Conservation (phyloP, 2,888 invertebrate genomes). For the Mayetiola destructor region DNA sequence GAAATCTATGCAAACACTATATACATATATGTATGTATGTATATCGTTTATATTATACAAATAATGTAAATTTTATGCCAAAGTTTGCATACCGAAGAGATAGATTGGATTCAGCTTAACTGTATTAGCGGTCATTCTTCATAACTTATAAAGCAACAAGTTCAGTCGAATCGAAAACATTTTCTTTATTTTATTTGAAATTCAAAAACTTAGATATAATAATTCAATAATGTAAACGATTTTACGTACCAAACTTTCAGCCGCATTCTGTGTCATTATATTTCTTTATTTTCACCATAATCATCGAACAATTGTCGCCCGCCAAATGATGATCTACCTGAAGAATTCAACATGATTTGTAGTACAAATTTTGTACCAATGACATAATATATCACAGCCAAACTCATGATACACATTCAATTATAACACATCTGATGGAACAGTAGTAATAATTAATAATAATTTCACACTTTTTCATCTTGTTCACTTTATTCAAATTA, state of each 20-base stretch:
- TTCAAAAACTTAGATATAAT: too few species aligned
- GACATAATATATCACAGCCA: neutral
- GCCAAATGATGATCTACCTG: neutral
- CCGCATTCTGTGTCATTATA: constrained; percentile 30
- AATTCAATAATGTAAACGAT: too few species aligned
- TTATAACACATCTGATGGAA: neutral
- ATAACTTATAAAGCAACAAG: too few species aligned
- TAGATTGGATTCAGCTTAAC: too few species aligned
- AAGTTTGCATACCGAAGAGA: too few species aligned
- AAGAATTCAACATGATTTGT: neutral
- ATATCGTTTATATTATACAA: too few species aligned
- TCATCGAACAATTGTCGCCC: neutral
- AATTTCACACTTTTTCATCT: neutral
- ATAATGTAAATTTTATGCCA: too few species aligned
- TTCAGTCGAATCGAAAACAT: too few species aligned
- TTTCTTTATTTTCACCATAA: neutral
- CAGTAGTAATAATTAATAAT: neutral
- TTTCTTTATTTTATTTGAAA: too few species aligned
- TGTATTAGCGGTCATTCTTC: too few species aligned
- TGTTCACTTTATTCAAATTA: neutral
- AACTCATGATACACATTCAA: neutral
- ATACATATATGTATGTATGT: too few species aligned
- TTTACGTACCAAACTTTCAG: constrained; percentile 35
- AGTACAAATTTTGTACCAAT: neutral
- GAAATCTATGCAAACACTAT: too few species aligned